These are phyloP conservation scores for Aplocera efformata DNA, from an alignment of 2,888 invertebrate species.

Conservation along the genomic window DNA sequence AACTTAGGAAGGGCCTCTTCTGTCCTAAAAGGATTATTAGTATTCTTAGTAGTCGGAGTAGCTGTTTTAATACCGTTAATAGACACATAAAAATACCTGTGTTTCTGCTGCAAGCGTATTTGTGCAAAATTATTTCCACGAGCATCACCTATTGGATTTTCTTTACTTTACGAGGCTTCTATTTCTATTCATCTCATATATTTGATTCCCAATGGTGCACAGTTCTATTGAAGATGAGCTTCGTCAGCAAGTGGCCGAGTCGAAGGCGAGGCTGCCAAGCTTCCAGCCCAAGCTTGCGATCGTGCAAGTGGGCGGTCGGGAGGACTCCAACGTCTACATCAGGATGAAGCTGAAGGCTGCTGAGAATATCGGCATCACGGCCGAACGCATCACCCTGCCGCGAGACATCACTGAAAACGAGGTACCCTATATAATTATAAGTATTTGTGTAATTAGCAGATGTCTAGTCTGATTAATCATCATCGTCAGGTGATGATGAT, in stretches of 20 bases:
- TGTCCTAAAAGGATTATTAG: too few species aligned
- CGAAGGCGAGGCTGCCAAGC: constrained; percentile 78
- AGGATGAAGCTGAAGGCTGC: constrained; percentile 97
- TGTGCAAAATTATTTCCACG: too few species aligned
- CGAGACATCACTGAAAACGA: constrained; percentile 89
- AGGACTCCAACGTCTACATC: constrained; percentile 99
- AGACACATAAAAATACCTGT: too few species aligned
- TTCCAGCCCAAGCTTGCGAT: constrained; percentile 92
- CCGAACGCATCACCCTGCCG: constrained; percentile 89
- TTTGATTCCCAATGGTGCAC: constrained; percentile 17
- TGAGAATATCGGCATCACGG: constrained; percentile 92
- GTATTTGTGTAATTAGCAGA: too few species aligned
- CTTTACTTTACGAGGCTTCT: neutral
- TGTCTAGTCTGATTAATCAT: too few species aligned
- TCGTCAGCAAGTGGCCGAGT: constrained; percentile 81
- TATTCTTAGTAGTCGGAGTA: too few species aligned
- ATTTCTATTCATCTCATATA: neutral
- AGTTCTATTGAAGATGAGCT: constrained; percentile 88
- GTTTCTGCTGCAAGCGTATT: too few species aligned
- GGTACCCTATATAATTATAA: too few species aligned
- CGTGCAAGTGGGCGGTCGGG: constrained; percentile 96
- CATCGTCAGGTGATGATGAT: too few species aligned
- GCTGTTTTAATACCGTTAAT: too few species aligned
- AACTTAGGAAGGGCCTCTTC: too few species aligned
- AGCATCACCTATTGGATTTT: neutral